Evolutionary conservation across 2,797 vertebrate species (phyloP), one percentile per base, ranked within the genome.

Genomic region (Hyperoplus lanceolatus): DNA sequence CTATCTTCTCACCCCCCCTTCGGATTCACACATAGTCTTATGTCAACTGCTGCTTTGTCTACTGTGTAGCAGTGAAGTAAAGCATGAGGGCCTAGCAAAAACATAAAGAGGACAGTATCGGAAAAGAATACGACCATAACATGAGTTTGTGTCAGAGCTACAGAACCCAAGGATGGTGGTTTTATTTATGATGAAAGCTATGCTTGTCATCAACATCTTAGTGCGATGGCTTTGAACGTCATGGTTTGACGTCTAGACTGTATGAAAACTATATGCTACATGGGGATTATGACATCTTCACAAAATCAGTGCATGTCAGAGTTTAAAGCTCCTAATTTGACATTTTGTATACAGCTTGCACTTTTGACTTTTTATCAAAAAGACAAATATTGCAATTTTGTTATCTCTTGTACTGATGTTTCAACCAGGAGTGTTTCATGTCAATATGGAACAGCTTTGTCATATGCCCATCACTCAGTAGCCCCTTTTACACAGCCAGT

Each of bases 21-120:
- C 18, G 46, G 69, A 81, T 49, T 77, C 56, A 66, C 65, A 39
- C 0, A 6, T 38, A 51, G 50, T 21, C 69, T 45, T 65, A 77
- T 67, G 29, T 63, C 66, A 53, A 62, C 49, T 41, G 39, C 42
- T 50, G n/a, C 49, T 70, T 58, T 66, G 36, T 69, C 14, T 46
- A 39, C 54, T 69, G 72, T 59, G 48, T 57, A 60, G 39, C 66
- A 36, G 46, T 54, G 2, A 29, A 56, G 54, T 16, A 15, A 45
- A n/a, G 14, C 41, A n/a, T 54, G 5, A 29, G 29, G 36, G 12
- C 15, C 59, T 6, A 1, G n/a, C 55, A n/a, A 57, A 29, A 36
- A 21, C 6, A 45, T 46, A 1, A 51, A 15, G 4, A 6, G 15
- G 53, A 14, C 54, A 11, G 9, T 36, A 29, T 39, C 48, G 41